Evolutionary conservation across 1,140 invertebrate species (phyloP).

Genomic region (Halictus rubicundus): DNA sequence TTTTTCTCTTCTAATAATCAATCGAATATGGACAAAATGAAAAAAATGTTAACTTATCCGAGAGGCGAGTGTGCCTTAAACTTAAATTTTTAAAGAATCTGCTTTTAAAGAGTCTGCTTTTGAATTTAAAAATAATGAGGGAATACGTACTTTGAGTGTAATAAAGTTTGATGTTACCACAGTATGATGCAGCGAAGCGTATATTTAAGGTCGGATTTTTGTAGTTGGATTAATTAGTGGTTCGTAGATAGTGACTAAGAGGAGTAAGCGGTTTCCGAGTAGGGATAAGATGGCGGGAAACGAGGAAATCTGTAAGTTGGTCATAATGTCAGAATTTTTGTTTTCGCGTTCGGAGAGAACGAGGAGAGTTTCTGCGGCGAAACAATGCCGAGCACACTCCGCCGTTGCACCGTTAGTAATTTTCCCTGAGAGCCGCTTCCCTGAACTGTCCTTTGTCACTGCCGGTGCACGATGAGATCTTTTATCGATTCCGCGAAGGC

Average conservation of each 20-base stretch:
- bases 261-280: not conserved
- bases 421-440: conserved; percentile 43
- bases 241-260: not conserved
- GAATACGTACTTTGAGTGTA: no score
- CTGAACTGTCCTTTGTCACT: conserved; percentile 56
- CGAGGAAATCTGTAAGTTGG: conserved; percentile 25
- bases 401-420: conserved; percentile 44
- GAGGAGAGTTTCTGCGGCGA: not conserved
- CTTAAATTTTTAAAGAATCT: no score
- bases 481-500: conserved; percentile 57
- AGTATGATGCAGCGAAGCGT: no score
- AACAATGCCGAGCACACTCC: conserved; percentile 32
- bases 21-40: no score
- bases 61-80: no score
- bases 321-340: conserved; percentile 51
- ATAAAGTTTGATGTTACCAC: no score
- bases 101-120: no score
- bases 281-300: not conserved
- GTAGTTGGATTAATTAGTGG: not conserved
- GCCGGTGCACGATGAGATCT: conserved; percentile 52
- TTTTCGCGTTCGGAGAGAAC: conserved; percentile 26
- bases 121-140: no score
- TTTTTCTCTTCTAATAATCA: no score
- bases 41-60: no score
- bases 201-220: no score